Percentiles rank a stretch among this genome's conserved stretches.
Evolutionary conservation across 2,888 invertebrate species (phyloP).

Genomic region (Bellardia bayeri): DNA sequence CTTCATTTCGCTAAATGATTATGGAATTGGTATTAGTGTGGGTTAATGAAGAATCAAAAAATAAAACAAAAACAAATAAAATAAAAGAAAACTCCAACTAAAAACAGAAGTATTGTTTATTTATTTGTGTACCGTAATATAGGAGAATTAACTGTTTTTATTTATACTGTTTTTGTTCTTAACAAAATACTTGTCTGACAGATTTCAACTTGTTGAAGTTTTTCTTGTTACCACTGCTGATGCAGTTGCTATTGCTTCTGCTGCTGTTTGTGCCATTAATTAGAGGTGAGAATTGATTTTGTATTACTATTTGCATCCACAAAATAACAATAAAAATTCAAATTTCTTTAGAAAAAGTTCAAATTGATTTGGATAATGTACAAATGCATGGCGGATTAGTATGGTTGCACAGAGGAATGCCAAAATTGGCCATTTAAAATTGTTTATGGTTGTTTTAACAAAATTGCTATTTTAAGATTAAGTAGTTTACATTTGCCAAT

Average conservation of each 20-base stretch:
- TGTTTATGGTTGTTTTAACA: constrained; percentile 13
- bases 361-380: constrained; percentile 25
- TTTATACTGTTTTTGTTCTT: constrained; percentile 10
- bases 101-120: neutral
- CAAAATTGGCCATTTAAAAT: constrained; percentile 39
- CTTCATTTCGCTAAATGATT: constrained; percentile 44
- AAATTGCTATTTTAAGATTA: constrained; percentile 24
- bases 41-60: constrained; percentile 26
- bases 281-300: constrained; percentile 51
- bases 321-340: neutral
- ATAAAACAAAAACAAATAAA: neutral
- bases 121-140: constrained; percentile 25
- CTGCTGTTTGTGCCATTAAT: constrained; percentile 37
- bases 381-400: neutral
- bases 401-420: neutral
- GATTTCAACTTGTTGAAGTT: constrained; percentile 27
- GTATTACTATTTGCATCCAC: constrained; percentile 11
- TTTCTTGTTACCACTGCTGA: neutral
- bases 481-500: constrained; percentile 17
- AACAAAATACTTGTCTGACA: constrained; percentile 23
- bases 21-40: constrained; percentile 12
- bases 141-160: constrained; percentile 34
- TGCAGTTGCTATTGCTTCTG: neutral
- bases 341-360: constrained; percentile 31
- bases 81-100: constrained; percentile 16